A percentile compares a stretch with the other conserved stretches of the same genome.
phyloP scores from a whole-genome alignment of 2,797 vertebrate species.

The Eurystomus glaucurus region DNA sequence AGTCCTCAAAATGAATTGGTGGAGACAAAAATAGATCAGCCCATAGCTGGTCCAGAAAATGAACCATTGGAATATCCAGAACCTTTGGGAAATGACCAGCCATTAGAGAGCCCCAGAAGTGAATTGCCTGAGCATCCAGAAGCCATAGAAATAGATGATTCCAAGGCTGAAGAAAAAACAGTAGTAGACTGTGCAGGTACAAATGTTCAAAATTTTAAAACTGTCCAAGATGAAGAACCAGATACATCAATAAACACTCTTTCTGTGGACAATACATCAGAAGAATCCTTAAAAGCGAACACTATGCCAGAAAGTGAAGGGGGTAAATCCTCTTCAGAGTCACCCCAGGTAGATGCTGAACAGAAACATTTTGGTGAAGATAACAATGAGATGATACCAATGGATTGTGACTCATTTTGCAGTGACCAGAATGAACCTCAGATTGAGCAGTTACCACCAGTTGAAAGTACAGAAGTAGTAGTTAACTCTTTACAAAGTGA shows the following conservation, averaged over 20 bases:
- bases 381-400: constrained; percentile 89
- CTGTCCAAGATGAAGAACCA: constrained; percentile 46
- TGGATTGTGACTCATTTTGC: constrained; percentile 93
- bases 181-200: background rate
- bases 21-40: constrained; percentile 33
- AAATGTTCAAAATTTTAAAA: background rate
- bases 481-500: constrained; percentile 42
- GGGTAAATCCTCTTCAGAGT: constrained; percentile 1
- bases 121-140: constrained; percentile 14
- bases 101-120: background rate
- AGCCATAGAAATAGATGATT: background rate
- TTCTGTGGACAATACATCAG: constrained; percentile 2
- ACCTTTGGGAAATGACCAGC: background rate
- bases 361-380: constrained; percentile 83
- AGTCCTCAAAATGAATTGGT: background rate
- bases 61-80: constrained; percentile 22
- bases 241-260: constrained; percentile 6
- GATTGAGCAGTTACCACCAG: constrained; percentile 61
- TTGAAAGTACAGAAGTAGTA: constrained; percentile 49
- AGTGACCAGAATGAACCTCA: constrained; percentile 86
- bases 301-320: background rate
- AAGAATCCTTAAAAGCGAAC: constrained; percentile 51
- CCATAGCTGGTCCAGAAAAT: background rate
- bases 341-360: constrained; percentile 12
- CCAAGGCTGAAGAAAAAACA: constrained; percentile 37